These are phyloP conservation scores for Nezara viridula DNA, from an alignment of 2,888 invertebrate genomes.

Conservation along the genomic window DNA sequence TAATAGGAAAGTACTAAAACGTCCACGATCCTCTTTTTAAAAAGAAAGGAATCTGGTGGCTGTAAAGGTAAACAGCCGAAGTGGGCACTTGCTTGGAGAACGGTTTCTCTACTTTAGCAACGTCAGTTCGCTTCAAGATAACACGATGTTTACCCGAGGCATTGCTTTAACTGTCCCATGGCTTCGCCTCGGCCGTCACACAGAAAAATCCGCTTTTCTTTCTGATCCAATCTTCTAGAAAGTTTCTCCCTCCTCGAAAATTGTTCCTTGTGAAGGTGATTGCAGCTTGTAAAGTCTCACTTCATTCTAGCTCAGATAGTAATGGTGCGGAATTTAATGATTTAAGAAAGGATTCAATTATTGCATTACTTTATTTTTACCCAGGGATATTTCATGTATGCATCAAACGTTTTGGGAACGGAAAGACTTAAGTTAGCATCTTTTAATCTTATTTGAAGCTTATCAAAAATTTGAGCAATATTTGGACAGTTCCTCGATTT, in stretches of 20 bases:
- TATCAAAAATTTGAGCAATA: no score
- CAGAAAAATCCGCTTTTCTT: constrained; percentile 28
- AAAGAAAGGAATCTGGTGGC: constrained; percentile 8
- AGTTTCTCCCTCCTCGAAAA: not conserved
- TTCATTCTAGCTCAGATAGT: not conserved
- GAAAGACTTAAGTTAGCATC: no score
- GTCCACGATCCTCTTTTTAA: not conserved
- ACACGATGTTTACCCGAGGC: not conserved
- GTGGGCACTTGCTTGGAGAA: constrained; percentile 1
- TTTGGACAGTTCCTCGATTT: no score
- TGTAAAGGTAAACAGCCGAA: constrained; percentile 9
- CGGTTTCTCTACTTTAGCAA: constrained; percentile 37
- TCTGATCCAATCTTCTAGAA: constrained; percentile 27
- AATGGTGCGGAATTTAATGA: not conserved
- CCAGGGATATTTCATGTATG: not conserved
- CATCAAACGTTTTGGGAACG: no score
- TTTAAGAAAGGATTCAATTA: not conserved
- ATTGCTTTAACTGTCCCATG: constrained; percentile 14
- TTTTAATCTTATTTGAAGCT: no score
- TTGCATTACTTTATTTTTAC: not conserved
- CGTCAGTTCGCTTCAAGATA: constrained; percentile 3
- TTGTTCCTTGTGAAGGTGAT: not conserved
- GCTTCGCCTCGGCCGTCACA: not conserved
- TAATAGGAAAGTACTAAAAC: not conserved
- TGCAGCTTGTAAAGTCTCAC: not conserved